Conservation (phyloP, 2,888 invertebrate genomes). For the Pterobdella sp. region DNA sequence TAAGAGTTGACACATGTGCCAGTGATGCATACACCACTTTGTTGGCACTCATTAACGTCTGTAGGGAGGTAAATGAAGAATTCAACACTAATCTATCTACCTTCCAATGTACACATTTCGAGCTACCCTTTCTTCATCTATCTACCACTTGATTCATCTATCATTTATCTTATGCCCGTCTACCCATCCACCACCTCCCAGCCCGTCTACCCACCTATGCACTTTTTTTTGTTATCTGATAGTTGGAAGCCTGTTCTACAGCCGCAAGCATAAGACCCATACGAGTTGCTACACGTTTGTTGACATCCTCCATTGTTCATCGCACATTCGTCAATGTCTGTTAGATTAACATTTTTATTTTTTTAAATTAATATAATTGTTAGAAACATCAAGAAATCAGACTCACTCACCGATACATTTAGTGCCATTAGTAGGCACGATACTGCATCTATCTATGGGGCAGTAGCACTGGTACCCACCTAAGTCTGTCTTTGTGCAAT, state of each 20-base stretch:
- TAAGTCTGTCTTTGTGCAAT: slow-evolving; percentile 28
- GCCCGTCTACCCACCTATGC: slow-evolving; percentile 20
- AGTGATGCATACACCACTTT: background rate
- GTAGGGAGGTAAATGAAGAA: background rate
- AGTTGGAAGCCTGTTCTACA: slow-evolving; percentile 32
- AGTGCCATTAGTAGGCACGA: slow-evolving; percentile 32
- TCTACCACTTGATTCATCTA: background rate
- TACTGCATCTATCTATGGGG: slow-evolving; percentile 24
- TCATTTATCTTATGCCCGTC: background rate
- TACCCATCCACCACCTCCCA: background rate
- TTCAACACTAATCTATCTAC: slow-evolving; percentile 5
- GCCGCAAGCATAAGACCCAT: slow-evolving; percentile 33
- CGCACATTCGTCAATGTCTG: slow-evolving; percentile 33
- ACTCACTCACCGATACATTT: slow-evolving; percentile 30
- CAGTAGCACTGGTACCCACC: slow-evolving; percentile 35
- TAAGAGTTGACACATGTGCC: background rate
- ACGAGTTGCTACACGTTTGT: slow-evolving; percentile 34
- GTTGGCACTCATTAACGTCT: slow-evolving; percentile 3
- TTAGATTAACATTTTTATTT: background rate
- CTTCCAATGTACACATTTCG: background rate
- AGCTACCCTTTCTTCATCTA: background rate
- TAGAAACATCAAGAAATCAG: background rate
- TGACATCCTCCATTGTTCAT: slow-evolving; percentile 35
- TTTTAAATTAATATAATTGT: background rate
- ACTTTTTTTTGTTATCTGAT: slow-evolving; percentile 7